Percentiles rank a stretch among this genome's conserved stretches.
These are phyloP conservation scores for Trematomus bernacchii DNA, from an alignment of 2,797 vertebrate genomes.

Conservation along the genomic window DNA sequence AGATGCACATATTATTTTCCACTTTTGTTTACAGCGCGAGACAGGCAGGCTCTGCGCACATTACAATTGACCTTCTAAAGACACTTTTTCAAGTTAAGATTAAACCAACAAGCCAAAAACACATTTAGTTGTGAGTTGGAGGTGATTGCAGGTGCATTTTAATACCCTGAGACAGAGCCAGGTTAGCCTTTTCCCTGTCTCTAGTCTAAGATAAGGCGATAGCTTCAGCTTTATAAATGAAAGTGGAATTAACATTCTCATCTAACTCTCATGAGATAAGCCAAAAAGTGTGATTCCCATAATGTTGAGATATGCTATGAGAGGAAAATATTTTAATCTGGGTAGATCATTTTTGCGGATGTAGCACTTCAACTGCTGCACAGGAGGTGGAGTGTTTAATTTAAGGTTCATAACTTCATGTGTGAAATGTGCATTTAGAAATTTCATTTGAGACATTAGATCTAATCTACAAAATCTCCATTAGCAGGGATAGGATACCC, in stretches of 20 bases:
- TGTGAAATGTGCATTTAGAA: slow-evolving; percentile 5
- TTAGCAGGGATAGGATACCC: slow-evolving; percentile 14
- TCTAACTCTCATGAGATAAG: background rate
- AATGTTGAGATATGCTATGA: background rate
- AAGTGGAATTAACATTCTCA: background rate
- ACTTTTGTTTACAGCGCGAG: too few species aligned
- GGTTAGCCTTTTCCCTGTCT: background rate
- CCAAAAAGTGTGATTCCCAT: too few species aligned
- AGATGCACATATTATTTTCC: too few species aligned
- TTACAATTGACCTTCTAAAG: too few species aligned
- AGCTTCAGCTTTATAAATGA: background rate
- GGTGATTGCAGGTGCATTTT: background rate
- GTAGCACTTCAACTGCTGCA: background rate
- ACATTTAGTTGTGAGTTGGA: background rate
- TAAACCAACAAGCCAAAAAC: background rate
- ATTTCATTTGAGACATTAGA: slow-evolving; percentile 19
- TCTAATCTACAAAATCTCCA: slow-evolving; percentile 32
- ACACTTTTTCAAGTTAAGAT: background rate
- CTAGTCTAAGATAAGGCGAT: background rate
- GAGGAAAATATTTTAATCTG: background rate
- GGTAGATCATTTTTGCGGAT: slow-evolving; percentile 1
- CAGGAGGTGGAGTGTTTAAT: slow-evolving; percentile 7
- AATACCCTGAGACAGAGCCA: background rate
- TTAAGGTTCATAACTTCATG: slow-evolving; percentile 17
- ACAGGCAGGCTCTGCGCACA: too few species aligned